Evolutionary conservation across 2,797 vertebrate genomes (phyloP).

Genomic region (Diplodus sargus): DNA sequence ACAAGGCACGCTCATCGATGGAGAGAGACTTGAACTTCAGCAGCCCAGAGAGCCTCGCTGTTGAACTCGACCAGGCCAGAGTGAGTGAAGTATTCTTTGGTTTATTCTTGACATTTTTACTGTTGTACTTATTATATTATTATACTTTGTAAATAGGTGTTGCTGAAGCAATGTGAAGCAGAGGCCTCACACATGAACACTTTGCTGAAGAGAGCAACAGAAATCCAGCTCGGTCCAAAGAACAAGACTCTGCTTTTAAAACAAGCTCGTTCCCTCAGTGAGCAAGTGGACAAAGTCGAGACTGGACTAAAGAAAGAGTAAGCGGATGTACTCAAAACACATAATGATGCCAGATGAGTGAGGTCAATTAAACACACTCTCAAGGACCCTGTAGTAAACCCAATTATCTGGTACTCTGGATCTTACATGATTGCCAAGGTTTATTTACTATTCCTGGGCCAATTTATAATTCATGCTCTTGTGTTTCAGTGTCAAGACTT

Average conservation of each 20-base stretch:
- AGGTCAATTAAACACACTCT: background rate
- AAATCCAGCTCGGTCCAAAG: conserved; percentile 93
- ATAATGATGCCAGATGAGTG: background rate
- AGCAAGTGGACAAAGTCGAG: conserved; percentile 90
- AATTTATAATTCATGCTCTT: conserved; percentile 4
- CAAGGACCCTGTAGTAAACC: conserved; percentile 3
- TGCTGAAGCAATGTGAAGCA: conserved; percentile 88
- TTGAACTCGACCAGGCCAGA: conserved; percentile 92
- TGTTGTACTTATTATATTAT: no score
- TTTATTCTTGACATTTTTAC: background rate
- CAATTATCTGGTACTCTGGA: background rate
- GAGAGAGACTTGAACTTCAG: conserved; percentile 94
- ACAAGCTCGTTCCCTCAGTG: conserved; percentile 89
- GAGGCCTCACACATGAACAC: conserved; percentile 89
- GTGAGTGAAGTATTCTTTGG: conserved; percentile 71
- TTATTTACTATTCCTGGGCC: background rate
- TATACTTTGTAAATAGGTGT: conserved; percentile 85
- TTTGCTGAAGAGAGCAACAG: conserved; percentile 90
- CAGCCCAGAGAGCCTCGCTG: conserved; percentile 93
- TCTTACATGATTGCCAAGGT: background rate
- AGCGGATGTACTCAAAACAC: conserved; percentile 23
- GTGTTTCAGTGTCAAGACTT: conserved; percentile 89
- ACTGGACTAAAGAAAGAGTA: conserved; percentile 93
- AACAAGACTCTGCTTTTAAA: conserved; percentile 88
- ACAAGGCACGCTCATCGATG: conserved; percentile 88